A percentile compares a stretch with the other conserved stretches of the same genome.
phyloP scores from a whole-genome alignment of 2,888 invertebrate species.

The Omphaloscelis lunosa region DNA sequence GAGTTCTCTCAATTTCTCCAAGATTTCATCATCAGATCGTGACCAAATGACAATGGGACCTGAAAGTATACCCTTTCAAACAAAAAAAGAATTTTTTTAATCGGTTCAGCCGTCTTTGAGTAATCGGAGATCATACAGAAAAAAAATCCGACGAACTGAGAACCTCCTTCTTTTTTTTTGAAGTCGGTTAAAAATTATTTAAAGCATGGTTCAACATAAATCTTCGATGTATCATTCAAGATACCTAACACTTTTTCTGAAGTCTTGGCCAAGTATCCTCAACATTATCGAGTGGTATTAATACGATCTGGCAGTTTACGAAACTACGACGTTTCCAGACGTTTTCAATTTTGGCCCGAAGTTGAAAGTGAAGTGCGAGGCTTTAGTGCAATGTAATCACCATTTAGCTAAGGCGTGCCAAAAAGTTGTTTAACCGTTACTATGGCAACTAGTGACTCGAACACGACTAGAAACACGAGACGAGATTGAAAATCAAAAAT shows the following conservation, averaged over 20 bases:
- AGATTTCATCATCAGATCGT: too few species aligned
- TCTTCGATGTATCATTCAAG: not conserved
- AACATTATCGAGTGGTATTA: conserved; percentile 24
- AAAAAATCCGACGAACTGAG: too few species aligned
- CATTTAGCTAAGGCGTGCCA: conserved; percentile 43
- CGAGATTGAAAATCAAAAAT: too few species aligned
- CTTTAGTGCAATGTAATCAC: conserved; percentile 15
- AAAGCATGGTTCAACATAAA: too few species aligned
- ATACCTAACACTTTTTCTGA: not conserved
- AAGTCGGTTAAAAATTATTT: too few species aligned
- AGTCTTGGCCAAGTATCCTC: conserved; percentile 5
- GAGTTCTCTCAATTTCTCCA: too few species aligned
- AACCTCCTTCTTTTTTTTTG: too few species aligned
- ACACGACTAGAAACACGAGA: not conserved
- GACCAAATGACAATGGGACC: too few species aligned
- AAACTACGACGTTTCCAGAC: conserved; percentile 35
- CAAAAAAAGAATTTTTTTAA: too few species aligned
- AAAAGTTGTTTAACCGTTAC: conserved; percentile 31
- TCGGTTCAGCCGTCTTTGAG: too few species aligned
- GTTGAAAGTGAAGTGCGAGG: conserved; percentile 47
- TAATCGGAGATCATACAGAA: too few species aligned
- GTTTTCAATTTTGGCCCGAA: conserved; percentile 40
- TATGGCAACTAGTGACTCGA: not conserved
- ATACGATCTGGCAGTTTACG: conserved; percentile 38
- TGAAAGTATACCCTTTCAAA: too few species aligned